Evolutionary conservation across 2,113 vertebrate genomes (phyloP).

Genomic region (Nipponia nippon): DNA sequence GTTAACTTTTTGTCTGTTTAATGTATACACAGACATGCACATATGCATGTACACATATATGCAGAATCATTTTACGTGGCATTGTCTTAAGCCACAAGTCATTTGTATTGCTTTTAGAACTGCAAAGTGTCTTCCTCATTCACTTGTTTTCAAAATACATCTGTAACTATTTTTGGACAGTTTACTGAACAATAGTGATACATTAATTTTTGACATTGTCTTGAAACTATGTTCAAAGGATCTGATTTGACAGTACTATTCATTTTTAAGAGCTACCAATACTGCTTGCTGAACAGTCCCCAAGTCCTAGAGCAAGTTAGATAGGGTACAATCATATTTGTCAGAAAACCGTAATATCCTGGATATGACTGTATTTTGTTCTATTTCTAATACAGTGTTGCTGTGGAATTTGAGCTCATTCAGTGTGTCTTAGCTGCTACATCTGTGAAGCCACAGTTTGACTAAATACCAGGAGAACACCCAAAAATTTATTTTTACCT

Average conservation of each 20-base stretch:
- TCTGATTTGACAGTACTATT: slow-evolving; percentile 54
- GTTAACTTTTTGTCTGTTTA: neutral
- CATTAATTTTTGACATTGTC: slow-evolving; percentile 61
- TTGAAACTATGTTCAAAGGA: slow-evolving; percentile 55
- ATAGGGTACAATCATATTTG: neutral
- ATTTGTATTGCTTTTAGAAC: slow-evolving; percentile 37
- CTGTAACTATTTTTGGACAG: slow-evolving; percentile 47
- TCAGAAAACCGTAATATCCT: neutral
- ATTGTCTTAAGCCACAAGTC: slow-evolving; percentile 49
- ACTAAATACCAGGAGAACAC: neutral
- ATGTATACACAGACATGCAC: neutral
- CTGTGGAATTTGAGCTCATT: neutral
- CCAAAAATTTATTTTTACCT: neutral
- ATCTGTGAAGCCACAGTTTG: neutral
- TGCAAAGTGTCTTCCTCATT: slow-evolving; percentile 29
- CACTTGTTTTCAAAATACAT: slow-evolving; percentile 54
- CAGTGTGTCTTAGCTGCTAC: neutral
- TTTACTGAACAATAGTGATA: slow-evolving; percentile 64
- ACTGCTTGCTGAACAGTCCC: slow-evolving; percentile 38
- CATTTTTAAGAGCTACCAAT: slow-evolving; percentile 38
- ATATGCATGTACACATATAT: neutral
- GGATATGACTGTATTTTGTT: neutral
- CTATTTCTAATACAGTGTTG: neutral
- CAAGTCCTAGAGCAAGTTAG: neutral
- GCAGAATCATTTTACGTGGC: slow-evolving; percentile 44